A percentile compares a stretch with the other conserved stretches of the same genome.
Evolutionary conservation across 2,797 vertebrate genomes (phyloP).

Genomic region (Linurgus olivaceus): DNA sequence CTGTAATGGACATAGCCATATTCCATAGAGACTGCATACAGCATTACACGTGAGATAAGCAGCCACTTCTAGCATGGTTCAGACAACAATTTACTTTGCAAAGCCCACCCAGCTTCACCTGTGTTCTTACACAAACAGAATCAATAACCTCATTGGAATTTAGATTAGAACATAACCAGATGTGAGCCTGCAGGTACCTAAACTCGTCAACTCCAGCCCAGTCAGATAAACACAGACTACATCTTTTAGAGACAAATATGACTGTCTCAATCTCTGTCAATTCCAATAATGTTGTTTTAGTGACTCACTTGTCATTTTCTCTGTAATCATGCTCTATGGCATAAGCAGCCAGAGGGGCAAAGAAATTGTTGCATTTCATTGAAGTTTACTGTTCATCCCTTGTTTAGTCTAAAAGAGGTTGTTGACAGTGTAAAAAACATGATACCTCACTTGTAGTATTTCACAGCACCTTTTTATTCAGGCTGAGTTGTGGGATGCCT

Average conservation of each 20-base stretch:
- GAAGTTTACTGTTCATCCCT: background rate
- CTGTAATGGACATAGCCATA: background rate
- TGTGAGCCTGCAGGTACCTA: background rate
- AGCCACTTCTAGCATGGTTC: background rate
- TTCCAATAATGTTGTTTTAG: conserved; percentile 2
- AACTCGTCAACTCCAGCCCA: background rate
- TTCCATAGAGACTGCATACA: background rate
- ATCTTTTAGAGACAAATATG: background rate
- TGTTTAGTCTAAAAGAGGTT: background rate
- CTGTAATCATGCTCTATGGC: background rate
- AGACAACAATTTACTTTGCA: background rate
- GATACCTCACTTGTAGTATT: background rate
- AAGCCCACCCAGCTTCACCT: background rate
- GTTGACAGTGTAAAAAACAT: background rate
- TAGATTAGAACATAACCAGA: conserved; percentile 28
- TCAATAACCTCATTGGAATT: conserved; percentile 16
- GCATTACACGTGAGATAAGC: background rate
- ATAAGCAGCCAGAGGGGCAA: background rate
- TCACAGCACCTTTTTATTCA: background rate
- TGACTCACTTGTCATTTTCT: background rate
- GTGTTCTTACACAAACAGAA: background rate
- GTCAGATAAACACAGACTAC: background rate
- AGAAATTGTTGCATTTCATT: conserved; percentile 2
- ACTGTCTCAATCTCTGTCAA: background rate
- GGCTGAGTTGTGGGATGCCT: background rate